These are phyloP conservation scores for Laticauda colubrina DNA, from an alignment of 2,113 vertebrate genomes.

Conservation along the genomic window DNA sequence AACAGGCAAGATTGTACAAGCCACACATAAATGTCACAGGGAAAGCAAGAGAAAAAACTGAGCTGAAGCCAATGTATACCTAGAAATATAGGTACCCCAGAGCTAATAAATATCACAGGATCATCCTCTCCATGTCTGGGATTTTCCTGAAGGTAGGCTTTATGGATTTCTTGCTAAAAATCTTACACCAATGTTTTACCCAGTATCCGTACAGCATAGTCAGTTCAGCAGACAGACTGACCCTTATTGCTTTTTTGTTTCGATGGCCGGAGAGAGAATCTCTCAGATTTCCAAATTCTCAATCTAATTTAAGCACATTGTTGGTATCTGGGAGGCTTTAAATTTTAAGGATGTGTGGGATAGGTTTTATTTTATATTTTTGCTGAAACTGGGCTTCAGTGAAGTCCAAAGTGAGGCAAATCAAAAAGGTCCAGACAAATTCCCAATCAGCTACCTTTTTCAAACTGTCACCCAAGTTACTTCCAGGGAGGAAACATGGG, in stretches of 20 bases:
- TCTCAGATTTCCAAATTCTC: conserved; percentile 31
- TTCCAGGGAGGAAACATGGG: neutral
- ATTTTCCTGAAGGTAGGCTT: conserved; percentile 2
- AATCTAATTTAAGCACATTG: neutral
- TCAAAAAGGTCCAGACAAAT: neutral
- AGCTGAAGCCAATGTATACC: neutral
- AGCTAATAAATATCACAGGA: neutral
- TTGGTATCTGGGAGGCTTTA: neutral
- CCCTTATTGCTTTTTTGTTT: conserved; percentile 27
- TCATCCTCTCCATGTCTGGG: neutral
- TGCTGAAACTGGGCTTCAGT: conserved; percentile 45
- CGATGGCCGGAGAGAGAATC: conserved; percentile 13
- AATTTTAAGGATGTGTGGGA: conserved; percentile 1
- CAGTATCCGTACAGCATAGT: conserved; percentile 12
- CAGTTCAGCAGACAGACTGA: neutral
- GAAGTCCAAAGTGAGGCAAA: conserved; percentile 45
- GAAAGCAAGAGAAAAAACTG: conserved; percentile 34
- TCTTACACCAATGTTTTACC: conserved; percentile 6
- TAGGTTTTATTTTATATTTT: neutral
- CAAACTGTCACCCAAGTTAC: conserved; percentile 3
- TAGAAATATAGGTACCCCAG: conserved; percentile 16
- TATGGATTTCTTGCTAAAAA: conserved; percentile 23
- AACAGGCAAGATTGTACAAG: conserved; percentile 17
- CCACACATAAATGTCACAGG: conserved; percentile 30
- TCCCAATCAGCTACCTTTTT: neutral